Evolutionary conservation across 30 jellyfish, hydroid and myxozoan species (phyloP).

Genomic region (Aurelia coerulea): DNA sequence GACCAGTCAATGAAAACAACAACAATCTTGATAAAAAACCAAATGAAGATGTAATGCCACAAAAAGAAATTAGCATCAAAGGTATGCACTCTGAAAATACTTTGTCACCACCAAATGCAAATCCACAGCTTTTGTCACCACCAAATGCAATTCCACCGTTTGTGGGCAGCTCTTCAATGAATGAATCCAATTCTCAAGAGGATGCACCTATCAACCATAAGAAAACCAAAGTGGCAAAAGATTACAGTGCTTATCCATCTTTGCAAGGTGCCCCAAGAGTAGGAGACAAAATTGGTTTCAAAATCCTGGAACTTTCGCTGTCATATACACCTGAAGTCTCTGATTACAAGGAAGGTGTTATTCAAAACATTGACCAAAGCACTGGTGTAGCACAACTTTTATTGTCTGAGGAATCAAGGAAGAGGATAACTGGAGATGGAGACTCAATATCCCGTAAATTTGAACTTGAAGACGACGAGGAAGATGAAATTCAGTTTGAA

Average conservation of each 20-base stretch:
- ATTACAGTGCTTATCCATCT: slow-evolving; percentile 5
- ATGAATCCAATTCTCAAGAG: no score
- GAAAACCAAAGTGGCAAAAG: neutral
- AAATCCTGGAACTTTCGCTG: slow-evolving; percentile 53
- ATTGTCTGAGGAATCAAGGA: slow-evolving; percentile 12
- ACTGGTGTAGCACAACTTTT: neutral
- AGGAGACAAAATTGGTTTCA: slow-evolving; percentile 54
- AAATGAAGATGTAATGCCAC: neutral
- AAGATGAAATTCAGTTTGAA: neutral
- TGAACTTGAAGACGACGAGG: slow-evolving; percentile 32
- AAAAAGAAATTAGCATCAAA: neutral
- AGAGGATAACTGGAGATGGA: slow-evolving; percentile 41
- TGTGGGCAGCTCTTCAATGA: no score
- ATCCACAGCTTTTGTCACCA: no score
- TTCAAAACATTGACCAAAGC: slow-evolving; percentile 9
- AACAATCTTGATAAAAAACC: neutral
- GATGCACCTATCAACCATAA: no score
- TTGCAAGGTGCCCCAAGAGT: slow-evolving; percentile 58
- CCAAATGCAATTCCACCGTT: no score
- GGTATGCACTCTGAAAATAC: neutral
- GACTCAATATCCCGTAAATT: slow-evolving; percentile 8
- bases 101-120: no score
- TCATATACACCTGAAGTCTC: slow-evolving; percentile 62
- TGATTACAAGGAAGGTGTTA: slow-evolving; percentile 55
- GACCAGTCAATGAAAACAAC: neutral